phyloP scores from a whole-genome alignment of 2,113 vertebrate species.

The Blennius ocellaris region DNA sequence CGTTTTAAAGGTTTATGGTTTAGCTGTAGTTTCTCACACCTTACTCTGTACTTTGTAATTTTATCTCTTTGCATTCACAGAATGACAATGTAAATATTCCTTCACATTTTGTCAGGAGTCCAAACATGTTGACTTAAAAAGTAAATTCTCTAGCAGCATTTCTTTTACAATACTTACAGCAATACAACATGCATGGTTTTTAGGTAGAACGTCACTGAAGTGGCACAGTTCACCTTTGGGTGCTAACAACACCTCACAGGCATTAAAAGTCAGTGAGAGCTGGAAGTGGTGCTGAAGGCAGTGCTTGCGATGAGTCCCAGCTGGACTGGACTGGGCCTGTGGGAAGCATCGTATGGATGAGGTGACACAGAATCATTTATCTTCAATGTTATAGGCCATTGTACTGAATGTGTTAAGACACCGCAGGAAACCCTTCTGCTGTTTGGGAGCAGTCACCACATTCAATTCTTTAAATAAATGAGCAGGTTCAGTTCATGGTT shows the following conservation, averaged over 20 bases:
- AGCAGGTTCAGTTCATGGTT: slow-evolving; percentile 23
- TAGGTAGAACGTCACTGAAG: neutral
- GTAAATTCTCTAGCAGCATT: too few species aligned
- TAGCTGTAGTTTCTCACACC: slow-evolving; percentile 19
- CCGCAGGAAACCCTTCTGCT: slow-evolving; percentile 2
- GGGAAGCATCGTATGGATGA: slow-evolving; percentile 25
- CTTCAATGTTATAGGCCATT: slow-evolving; percentile 16
- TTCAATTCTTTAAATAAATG: slow-evolving; percentile 6
- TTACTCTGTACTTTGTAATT: slow-evolving; percentile 6
- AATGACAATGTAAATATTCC: too few species aligned
- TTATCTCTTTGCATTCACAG: too few species aligned
- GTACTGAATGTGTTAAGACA: slow-evolving; percentile 1
- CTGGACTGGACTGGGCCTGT: slow-evolving; percentile 9
- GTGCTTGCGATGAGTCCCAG: slow-evolving; percentile 15
- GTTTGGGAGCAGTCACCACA: neutral
- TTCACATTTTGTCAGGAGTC: too few species aligned
- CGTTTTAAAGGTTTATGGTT: slow-evolving; percentile 41
- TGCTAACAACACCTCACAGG: neutral
- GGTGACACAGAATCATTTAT: slow-evolving; percentile 27
- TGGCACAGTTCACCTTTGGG: neutral
- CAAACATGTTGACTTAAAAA: too few species aligned
- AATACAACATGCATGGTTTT: neutral
- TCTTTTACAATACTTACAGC: neutral
- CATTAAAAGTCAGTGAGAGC: slow-evolving; percentile 5
- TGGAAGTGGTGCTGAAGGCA: neutral